Percentiles rank a stretch among this genome's conserved stretches.
Evolutionary conservation across 1,140 invertebrate species (phyloP).

Genomic region (Cecropterus lyciades): DNA sequence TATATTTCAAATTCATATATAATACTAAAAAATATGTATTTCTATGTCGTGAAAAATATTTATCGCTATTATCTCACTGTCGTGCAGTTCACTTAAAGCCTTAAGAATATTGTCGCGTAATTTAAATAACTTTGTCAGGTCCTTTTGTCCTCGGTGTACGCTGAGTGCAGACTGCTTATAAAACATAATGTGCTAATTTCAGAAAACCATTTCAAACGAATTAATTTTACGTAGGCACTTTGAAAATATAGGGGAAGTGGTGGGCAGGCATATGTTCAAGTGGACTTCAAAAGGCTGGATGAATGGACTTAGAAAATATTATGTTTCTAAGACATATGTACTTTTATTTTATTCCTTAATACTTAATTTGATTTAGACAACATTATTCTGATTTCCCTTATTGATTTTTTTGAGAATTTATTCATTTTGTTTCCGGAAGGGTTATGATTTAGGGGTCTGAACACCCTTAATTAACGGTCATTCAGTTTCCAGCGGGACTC

Average conservation of each 20-base stretch:
- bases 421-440: slow-evolving; percentile 1
- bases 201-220: no score
- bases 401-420: slow-evolving; percentile 11
- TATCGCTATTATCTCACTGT: no score
- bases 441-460: slow-evolving; percentile 25
- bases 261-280: no score
- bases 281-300: no score
- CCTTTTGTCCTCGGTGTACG: slow-evolving; percentile 60
- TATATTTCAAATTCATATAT: no score
- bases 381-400: not conserved
- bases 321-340: no score
- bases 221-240: no score
- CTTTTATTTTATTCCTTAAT: no score
- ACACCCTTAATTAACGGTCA: slow-evolving; percentile 28
- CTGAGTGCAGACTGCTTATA: slow-evolving; percentile 60
- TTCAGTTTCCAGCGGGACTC: slow-evolving; percentile 20
- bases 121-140: slow-evolving; percentile 77
- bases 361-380: slow-evolving; percentile 15
- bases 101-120: slow-evolving; percentile 78
- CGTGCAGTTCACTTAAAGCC: slow-evolving; percentile 42
- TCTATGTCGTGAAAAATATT: no score
- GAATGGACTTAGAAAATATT: no score
- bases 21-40: no score
- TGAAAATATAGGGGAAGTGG: no score
- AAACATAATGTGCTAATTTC: slow-evolving; percentile 58